Evolutionary conservation across 2,113 vertebrate species (phyloP), one percentile per base, ranked within the genome.

Genomic region (Phrynocephalus versicolor): DNA sequence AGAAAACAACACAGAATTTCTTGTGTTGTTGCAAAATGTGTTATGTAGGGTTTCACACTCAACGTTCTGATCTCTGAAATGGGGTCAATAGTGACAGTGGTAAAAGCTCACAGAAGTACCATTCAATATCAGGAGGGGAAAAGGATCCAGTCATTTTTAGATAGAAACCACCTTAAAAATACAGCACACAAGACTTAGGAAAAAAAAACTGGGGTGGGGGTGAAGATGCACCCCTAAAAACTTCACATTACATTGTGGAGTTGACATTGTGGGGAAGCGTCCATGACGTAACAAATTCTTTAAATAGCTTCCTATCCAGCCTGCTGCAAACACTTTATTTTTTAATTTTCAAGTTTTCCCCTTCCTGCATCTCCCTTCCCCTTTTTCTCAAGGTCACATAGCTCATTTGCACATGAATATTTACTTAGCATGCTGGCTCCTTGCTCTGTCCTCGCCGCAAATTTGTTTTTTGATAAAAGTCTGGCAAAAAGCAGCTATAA

Each of bases 391-490:
- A 99, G 98, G 98, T 99, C 97, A 96, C 80, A 79, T 92, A 33
- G 94, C 94, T 91, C 94, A 93, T 97, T 96, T 96, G 91, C 97
- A 95, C 79, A 87, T 94, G 94, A 94, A 91, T 97, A 97, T 98
- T 98, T 98, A 97, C 97, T 97, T 96, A 97, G 94, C 78, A 64
- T 94, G 90, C 96, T 95, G 96, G 96, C 96, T 96, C 97, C 93
- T 97, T 97, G 96, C 94, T 96, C 97, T 96, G 96, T 96, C 93
- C 97, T 98, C 97, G 96, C 97, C 97, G 97, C 97, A 98, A 98
- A 98, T 97, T 97, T 95, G 93, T 92, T 91, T 97, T 97, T 97
- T 97, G 98, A 98, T 99, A 98, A 67, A 82, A 55, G 97, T 96
- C 96, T 91, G 92, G 96, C 96, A 97, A 97, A 97, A 97, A 94